Evolutionary conservation across 1,140 invertebrate species (phyloP), one percentile per base, ranked within the genome.

Genomic region (Euschistus heros): DNA sequence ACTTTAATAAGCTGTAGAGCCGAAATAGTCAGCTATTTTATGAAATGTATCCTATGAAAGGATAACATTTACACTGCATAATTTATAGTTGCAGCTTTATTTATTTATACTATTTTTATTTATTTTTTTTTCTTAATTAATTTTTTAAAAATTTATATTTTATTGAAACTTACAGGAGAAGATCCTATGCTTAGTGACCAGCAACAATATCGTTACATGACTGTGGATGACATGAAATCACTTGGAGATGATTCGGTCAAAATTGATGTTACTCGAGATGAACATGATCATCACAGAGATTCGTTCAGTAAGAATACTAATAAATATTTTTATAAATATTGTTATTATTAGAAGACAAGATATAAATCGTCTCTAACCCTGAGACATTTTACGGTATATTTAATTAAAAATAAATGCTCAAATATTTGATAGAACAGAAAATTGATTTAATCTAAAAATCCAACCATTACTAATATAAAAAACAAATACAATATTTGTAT

Each of bases 191-290:
- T 84, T 44, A 85, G 83, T 70, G 86, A 93, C 76, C 84, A 86
- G 72, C 88, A 91, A 70, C 88, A 91, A 68, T 92, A 92, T 78
- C 82, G 89, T 69, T 92, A 92, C 79, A 88, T 92, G 83, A 89
- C 86, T 66, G 84, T 84, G 66, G 87, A 89, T 75, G 86, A 89
- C 70, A 88, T 88, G 86, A 89, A 89, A 76, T 86, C 84, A 44
- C 78, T 89, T 68, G 85, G 84, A 62, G 87, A 89, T 75, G 87
- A 89, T 75, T 88, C 86, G 18, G 80, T 87, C 76, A 80, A 84
- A 68, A 83, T 87, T 70, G 86, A 87, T 75, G 85, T 87, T 26
- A 87, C 85, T 2, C 80, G 82, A 71, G 86, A 88, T 74, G 84
- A 86, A 71, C 62, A 68, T 26, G 69, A 70, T 57, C 61, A 65